phyloP scores from a whole-genome alignment of 2,888 invertebrate species.

The Entomobrya multifasciata region DNA sequence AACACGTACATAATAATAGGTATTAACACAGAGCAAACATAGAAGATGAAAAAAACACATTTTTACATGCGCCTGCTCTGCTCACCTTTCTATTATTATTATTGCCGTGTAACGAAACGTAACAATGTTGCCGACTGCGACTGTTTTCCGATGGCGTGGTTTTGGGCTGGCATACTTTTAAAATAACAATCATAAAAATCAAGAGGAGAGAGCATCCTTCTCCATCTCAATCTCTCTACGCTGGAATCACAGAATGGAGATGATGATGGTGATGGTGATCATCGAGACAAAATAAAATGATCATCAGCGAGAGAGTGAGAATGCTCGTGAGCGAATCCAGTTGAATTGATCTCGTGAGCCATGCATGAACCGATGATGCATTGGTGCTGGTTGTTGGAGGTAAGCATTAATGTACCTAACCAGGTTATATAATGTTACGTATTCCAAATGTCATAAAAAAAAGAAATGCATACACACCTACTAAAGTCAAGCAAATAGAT shows the following conservation, averaged over 20 bases:
- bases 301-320: not conserved
- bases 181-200: not conserved
- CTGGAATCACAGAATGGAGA: too few species aligned
- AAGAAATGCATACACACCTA: too few species aligned
- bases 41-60: slow-evolving; percentile 19
- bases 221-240: not conserved
- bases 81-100: not conserved
- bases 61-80: slow-evolving; percentile 25
- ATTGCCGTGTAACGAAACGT: not conserved
- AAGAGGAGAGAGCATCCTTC: not conserved
- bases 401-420: slow-evolving; percentile 21
- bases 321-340: not conserved
- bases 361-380: not conserved
- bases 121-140: slow-evolving; percentile 27
- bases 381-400: not conserved
- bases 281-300: not conserved
- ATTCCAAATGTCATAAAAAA: not conserved
- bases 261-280: not conserved
- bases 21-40: slow-evolving; percentile 12
- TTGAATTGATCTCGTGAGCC: not conserved
- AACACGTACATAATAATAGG: slow-evolving; percentile 36
- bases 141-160: slow-evolving; percentile 8
- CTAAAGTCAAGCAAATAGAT: too few species aligned
- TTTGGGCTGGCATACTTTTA: not conserved
- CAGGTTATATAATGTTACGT: not conserved